Percentiles rank a stretch among this genome's conserved stretches.
Evolutionary conservation across 2,113 vertebrate species (phyloP).

Genomic region (Penelope pileata): DNA sequence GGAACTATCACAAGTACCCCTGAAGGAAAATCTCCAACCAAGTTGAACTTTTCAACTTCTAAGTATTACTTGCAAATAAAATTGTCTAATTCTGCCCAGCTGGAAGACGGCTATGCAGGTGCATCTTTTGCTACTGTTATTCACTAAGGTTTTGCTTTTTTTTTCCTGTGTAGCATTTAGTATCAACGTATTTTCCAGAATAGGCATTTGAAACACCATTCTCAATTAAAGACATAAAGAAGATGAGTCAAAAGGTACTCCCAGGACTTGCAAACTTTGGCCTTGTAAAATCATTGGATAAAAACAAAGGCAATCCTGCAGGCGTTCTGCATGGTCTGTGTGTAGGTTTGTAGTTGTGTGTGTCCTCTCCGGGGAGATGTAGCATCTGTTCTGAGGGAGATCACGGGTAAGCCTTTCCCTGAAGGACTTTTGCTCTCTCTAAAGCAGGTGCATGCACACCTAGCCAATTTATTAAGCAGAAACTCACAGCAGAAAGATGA

Average conservation of each 20-base stretch:
- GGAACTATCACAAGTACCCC: background rate
- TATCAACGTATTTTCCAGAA: background rate
- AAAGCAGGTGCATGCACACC: background rate
- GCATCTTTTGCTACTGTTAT: background rate
- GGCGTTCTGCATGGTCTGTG: background rate
- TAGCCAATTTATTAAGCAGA: background rate
- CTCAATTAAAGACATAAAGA: background rate
- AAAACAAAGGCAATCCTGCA: background rate
- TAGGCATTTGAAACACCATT: background rate
- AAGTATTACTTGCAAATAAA: background rate
- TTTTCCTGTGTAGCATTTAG: background rate
- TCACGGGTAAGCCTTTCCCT: background rate
- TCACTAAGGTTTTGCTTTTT: background rate
- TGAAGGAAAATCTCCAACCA: background rate
- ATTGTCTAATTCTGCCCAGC: background rate
- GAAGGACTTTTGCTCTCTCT: background rate
- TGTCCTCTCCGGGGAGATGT: background rate
- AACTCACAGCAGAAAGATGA: background rate
- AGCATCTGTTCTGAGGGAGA: background rate
- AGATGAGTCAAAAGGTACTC: background rate
- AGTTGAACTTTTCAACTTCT: background rate
- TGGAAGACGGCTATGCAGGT: background rate
- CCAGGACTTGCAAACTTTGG: background rate
- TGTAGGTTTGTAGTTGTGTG: background rate
- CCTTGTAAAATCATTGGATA: background rate